phyloP scores from a whole-genome alignment of 2,888 invertebrate species.

The Gandaritis pyraliata region DNA sequence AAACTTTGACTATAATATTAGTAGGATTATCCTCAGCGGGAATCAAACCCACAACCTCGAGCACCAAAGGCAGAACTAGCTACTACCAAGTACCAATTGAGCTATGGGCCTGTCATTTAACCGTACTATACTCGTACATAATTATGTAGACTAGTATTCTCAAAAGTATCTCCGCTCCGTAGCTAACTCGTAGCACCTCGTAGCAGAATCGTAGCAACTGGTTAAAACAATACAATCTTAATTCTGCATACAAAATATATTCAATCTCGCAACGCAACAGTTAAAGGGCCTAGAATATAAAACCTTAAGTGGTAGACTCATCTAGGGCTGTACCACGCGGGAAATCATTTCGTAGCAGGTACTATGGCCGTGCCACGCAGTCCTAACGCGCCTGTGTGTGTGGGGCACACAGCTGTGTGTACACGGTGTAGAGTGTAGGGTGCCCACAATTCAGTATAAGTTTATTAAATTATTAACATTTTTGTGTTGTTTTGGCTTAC shows the following conservation, averaged over 20 bases:
- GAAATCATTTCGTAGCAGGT: conserved; percentile 62
- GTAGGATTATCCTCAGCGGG: no score
- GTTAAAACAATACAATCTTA: conserved; percentile 20
- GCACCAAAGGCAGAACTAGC: no score
- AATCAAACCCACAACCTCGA: no score
- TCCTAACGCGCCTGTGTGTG: conserved; percentile 57
- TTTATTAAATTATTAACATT: no score
- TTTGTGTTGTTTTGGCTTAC: no score
- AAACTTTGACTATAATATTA: no score
- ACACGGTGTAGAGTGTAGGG: conserved; percentile 30
- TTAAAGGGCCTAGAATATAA: conserved; percentile 47
- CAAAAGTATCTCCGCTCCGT: not conserved
- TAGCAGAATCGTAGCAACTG: conserved; percentile 3
- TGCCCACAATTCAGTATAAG: conserved; percentile 5
- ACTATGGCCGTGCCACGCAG: conserved; percentile 44
- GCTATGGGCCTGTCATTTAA: no score
- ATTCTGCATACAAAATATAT: conserved; percentile 33
- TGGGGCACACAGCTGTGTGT: conserved; percentile 22
- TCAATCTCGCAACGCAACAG: conserved; percentile 30
- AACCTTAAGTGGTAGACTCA: conserved; percentile 51
- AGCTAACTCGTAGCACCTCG: conserved; percentile 2
- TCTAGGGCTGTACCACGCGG: conserved; percentile 66
- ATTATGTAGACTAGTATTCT: no score
- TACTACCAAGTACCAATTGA: no score
- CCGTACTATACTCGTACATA: no score